Evolutionary conservation across 2,113 vertebrate species (phyloP).

Genomic region (Chrysochloris asiatica): DNA sequence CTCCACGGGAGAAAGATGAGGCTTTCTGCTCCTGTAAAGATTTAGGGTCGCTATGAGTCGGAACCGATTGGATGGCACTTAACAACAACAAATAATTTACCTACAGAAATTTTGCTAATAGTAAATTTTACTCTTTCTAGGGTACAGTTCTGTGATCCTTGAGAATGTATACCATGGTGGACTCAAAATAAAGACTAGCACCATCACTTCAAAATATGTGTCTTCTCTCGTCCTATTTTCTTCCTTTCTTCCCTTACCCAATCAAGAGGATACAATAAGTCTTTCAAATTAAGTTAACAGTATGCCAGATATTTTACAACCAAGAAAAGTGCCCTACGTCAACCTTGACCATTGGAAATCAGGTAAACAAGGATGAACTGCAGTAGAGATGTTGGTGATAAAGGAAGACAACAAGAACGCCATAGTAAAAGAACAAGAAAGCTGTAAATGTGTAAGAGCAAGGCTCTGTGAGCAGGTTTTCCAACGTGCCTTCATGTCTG

Average conservation of each 20-base stretch:
- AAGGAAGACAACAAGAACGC: neutral
- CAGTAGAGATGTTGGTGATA: neutral
- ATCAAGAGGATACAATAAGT: neutral
- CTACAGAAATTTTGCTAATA: neutral
- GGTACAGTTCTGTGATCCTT: neutral
- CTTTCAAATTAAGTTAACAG: slow-evolving; percentile 22
- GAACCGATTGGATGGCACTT: no score
- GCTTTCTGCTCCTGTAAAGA: no score
- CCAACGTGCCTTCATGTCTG: neutral
- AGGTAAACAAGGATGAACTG: neutral
- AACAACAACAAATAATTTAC: neutral
- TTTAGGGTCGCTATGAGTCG: no score
- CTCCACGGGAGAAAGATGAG: no score
- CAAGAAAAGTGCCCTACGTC: neutral
- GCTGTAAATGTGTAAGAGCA: neutral
- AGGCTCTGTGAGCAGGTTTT: neutral
- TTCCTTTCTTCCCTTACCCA: neutral
- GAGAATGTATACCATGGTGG: neutral
- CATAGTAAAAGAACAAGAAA: neutral
- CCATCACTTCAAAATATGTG: neutral
- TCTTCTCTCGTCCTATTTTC: neutral
- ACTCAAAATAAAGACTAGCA: slow-evolving; percentile 1
- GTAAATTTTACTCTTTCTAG: neutral
- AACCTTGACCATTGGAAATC: neutral
- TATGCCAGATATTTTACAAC: neutral